Evolutionary conservation across 2,113 vertebrate genomes (phyloP).

Genomic region (Morone chrysops): DNA sequence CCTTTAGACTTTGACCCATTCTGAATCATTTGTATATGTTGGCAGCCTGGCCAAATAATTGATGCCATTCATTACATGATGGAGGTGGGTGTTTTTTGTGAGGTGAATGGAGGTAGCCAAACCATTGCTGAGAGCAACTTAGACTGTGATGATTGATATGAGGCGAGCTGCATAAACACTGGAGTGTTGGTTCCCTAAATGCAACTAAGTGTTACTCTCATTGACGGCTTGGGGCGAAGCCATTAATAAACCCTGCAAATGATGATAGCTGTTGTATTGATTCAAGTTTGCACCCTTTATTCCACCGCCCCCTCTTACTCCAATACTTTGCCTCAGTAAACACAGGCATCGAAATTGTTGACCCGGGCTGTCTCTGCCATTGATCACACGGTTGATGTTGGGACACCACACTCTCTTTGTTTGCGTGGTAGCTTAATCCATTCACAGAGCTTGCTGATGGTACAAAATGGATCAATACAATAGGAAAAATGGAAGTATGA

Average conservation of each 20-base stretch:
- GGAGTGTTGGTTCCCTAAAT: constrained; percentile 70
- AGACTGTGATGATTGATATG: constrained; percentile 71
- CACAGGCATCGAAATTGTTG: constrained; percentile 71
- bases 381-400: constrained; percentile 71
- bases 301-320: constrained; percentile 54
- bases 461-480: constrained; percentile 59
- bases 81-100: constrained; percentile 59
- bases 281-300: constrained; percentile 65
- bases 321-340: constrained; percentile 76
- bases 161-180: constrained; percentile 59
- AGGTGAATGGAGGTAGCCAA: constrained; percentile 65
- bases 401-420: constrained; percentile 60
- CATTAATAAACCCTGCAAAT: constrained; percentile 80
- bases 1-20: constrained; percentile 67
- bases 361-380: constrained; percentile 66
- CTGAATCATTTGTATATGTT: constrained; percentile 69
- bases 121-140: constrained; percentile 69
- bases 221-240: constrained; percentile 58
- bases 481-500: constrained; percentile 55
- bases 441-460: constrained; percentile 58
- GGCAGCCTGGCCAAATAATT: constrained; percentile 68
- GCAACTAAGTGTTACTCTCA: constrained; percentile 72
- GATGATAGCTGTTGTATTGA: constrained; percentile 81
- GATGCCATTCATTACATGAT: constrained; percentile 79
- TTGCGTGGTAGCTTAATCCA: constrained; percentile 61